Evolutionary conservation across 2,888 invertebrate species (phyloP).

Genomic region (Aethes cnicana): DNA sequence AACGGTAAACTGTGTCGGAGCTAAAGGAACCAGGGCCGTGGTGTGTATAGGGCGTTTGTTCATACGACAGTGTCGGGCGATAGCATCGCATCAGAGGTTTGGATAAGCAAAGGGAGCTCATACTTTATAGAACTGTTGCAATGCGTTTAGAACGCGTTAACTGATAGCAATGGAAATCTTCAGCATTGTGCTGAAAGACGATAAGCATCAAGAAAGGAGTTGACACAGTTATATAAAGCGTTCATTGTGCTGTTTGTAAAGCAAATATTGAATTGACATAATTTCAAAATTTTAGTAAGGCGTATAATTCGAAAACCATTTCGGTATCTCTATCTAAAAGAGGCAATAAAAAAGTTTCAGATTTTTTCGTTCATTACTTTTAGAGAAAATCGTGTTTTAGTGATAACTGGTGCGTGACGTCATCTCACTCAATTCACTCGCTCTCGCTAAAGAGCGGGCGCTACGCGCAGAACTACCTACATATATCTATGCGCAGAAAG

Average conservation of each 20-base stretch:
- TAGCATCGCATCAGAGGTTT: slow-evolving; percentile 37
- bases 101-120: slow-evolving; percentile 43
- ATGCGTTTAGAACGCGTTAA: slow-evolving; percentile 11
- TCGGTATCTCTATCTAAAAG: no score
- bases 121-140: slow-evolving; percentile 27
- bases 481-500: no score
- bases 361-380: no score
- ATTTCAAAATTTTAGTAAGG: no score
- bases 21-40: slow-evolving; percentile 45
- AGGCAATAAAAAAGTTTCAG: no score
- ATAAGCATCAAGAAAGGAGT: slow-evolving; percentile 3
- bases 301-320: no score
- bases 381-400: no score
- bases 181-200: not conserved
- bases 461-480: no score
- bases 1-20: slow-evolving; percentile 64
- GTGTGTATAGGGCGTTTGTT: slow-evolving; percentile 50
- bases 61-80: slow-evolving; percentile 36
- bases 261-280: no score
- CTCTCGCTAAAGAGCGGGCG: no score
- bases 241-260: slow-evolving; percentile 10
- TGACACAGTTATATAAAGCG: slow-evolving; percentile 6
- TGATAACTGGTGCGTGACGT: no score
- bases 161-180: slow-evolving; percentile 4
- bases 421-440: no score